phyloP scores from a whole-genome alignment of 2,888 invertebrate genomes.

The Pammene aurita region DNA sequence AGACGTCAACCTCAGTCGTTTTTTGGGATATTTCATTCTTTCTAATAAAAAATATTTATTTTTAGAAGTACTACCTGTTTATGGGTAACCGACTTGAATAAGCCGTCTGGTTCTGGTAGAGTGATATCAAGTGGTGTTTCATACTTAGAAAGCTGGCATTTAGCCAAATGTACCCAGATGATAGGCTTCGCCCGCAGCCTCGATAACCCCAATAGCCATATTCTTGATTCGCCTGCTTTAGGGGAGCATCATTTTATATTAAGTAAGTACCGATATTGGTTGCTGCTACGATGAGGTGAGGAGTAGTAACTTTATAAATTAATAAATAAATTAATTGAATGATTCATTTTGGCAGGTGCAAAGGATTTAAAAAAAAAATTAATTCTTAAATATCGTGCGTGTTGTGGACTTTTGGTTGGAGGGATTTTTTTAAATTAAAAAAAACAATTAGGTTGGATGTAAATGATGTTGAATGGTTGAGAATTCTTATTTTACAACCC shows the following conservation, averaged over 20 bases:
- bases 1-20: no score
- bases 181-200: conserved; percentile 9
- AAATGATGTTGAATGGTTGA: no score
- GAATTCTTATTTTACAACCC: no score
- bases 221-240: conserved; percentile 7
- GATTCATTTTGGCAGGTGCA: no score
- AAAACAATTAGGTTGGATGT: no score
- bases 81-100: not conserved
- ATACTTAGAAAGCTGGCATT: conserved; percentile 17
- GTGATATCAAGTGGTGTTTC: conserved; percentile 2
- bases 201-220: conserved; percentile 14
- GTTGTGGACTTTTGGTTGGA: no score
- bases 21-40: no score
- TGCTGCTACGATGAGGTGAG: not conserved
- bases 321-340: not conserved
- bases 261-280: not conserved
- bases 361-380: no score
- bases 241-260: not conserved
- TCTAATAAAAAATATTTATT: no score
- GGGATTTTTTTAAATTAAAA: no score
- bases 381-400: no score
- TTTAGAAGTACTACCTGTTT: no score
- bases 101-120: not conserved
- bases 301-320: not conserved
- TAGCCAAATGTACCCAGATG: conserved; percentile 3